Evolutionary conservation across 2,113 vertebrate species (phyloP).

Genomic region (Pelodiscus sinensis): DNA sequence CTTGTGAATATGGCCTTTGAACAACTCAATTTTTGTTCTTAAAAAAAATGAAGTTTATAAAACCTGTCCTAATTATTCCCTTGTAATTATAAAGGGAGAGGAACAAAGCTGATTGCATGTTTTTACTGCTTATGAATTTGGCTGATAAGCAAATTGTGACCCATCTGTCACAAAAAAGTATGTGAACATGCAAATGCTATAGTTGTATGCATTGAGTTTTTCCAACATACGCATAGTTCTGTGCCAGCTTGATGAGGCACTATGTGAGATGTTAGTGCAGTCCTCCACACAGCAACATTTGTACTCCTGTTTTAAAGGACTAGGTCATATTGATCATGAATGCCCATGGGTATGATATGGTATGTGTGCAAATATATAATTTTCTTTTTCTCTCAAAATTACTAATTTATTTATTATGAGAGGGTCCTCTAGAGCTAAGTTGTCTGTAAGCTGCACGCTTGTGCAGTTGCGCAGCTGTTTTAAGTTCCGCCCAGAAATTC

Average conservation of each 20-base stretch:
- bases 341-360: not conserved
- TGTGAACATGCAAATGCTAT: not conserved
- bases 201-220: not conserved
- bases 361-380: not conserved
- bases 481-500: too few relatives aligned
- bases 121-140: not conserved
- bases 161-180: not conserved
- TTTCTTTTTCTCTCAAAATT: not conserved
- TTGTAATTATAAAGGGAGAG: not conserved
- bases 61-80: accelerated
- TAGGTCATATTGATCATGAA: not conserved
- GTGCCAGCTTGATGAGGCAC: not conserved
- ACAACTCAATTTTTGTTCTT: not conserved
- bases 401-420: not conserved
- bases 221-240: not conserved
- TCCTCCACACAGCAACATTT: not conserved
- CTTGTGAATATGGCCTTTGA: not conserved
- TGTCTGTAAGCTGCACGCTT: too few relatives aligned
- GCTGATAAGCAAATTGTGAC: not conserved
- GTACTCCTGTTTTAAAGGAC: not conserved
- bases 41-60: not conserved
- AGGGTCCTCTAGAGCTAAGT: too few relatives aligned
- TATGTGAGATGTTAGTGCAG: not conserved
- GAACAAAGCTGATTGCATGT: not conserved
- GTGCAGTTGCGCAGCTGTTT: too few relatives aligned